Base-by-base conservation (phyloP, 2,113 vertebrate species). In the Anthoscopus minutus region DNA sequence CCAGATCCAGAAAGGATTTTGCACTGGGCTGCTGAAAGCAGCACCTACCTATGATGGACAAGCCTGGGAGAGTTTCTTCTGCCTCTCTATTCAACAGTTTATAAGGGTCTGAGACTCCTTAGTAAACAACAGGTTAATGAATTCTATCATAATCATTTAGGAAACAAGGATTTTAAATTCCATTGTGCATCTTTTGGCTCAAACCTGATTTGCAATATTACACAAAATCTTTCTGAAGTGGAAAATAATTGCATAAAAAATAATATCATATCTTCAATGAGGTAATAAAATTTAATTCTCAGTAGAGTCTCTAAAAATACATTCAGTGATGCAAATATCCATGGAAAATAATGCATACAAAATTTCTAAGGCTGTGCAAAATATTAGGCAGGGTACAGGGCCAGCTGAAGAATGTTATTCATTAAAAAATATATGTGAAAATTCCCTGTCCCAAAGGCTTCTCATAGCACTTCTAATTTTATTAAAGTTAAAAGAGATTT, bases 211-310 rank as follows among this genome's bases (percentile, higher is more conserved):
- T 83, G 38, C 47, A 94, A 38, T 70, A 66, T 66, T 73, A 66
- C 35, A 90, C 71, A 92, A 86, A 94, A 65, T 74, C 67, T 83
- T 78, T 92, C 60, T 78, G 67, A 92, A 86, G 44, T 82, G 77
- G 67, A 88, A 92, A 92, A 89, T 77, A 88, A 83, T 70, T 89
- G 64, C 50, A 80, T 44, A 50, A 91, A 89, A 93, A 95, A 86
- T 83, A 94, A 69, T 89, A 42, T 67, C 38, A 69, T 61, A 54
- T 50, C 35, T 33, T 87, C 67, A 89, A 80, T 12, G 19, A 94
- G 66, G 91, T 94, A 92, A 92, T 89, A 94, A 94, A 89, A 82
- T 79, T 72, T 80, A 62, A 86, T 80, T 89, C 94, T 80, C 78
- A 37, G 0, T 28, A 93, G 81, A 78, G 13, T 44, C 33, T 67